phyloP scores from a whole-genome alignment of 2,113 vertebrate species.

The Columbina picui region DNA sequence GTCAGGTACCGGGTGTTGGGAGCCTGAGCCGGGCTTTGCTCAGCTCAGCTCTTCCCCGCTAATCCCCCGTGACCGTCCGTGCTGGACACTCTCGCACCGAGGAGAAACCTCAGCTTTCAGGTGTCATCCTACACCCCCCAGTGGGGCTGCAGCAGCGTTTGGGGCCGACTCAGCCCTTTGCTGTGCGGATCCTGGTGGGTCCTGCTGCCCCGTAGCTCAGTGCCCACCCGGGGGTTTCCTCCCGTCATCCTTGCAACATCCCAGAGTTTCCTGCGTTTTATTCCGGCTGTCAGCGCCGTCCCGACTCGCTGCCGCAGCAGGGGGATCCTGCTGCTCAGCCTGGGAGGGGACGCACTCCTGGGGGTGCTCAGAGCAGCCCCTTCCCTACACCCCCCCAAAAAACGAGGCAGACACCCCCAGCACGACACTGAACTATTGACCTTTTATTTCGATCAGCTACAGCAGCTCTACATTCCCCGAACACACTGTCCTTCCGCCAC shows the following conservation, averaged over 20 bases:
- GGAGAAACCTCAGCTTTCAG: fast-evolving
- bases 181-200: too few relatives aligned
- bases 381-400: not conserved
- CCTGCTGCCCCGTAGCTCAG: too few relatives aligned
- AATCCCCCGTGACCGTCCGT: fast-evolving
- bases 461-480: constrained; percentile 40
- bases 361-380: too few relatives aligned
- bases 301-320: fast-evolving
- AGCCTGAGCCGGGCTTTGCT: not conserved
- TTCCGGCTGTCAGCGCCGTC: not conserved
- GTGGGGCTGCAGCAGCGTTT: too few relatives aligned
- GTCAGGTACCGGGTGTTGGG: fast-evolving
- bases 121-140: fast-evolving
- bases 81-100: fast-evolving
- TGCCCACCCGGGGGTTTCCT: not conserved
- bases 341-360: fast-evolving
- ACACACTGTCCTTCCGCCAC: constrained; percentile 38
- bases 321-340: not conserved
- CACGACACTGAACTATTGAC: constrained; percentile 21
- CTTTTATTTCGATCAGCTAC: constrained; percentile 59
- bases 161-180: too few relatives aligned
- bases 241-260: fast-evolving
- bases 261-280: not conserved
- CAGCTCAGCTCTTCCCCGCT: not conserved
- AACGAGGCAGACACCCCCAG: fast-evolving